Evolutionary conservation across 2,888 invertebrate species (phyloP).

Genomic region (Ligdia adustata): DNA sequence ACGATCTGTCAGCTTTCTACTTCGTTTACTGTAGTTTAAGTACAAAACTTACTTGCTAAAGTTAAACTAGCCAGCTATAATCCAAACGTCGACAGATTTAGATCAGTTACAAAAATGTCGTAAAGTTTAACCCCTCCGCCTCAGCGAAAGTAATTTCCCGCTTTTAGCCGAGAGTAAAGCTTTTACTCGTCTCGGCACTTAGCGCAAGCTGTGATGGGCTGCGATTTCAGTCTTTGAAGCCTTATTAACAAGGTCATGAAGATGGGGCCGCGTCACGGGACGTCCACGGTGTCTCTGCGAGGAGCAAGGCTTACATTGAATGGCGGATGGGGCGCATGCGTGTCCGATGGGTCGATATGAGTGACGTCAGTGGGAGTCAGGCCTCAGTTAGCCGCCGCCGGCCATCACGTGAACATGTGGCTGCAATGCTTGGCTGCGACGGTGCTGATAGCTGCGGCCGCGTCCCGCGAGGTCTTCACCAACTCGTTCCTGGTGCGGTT

Average conservation of each 20-base stretch:
- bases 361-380: constrained; percentile 71
- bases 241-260: constrained; percentile 39
- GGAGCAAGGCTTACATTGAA: constrained; percentile 53
- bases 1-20: no score
- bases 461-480: constrained; percentile 91
- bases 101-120: constrained; percentile 6
- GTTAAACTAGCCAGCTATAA: not conserved
- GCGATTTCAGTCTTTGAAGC: constrained; percentile 33
- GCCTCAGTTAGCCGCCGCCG: constrained; percentile 76
- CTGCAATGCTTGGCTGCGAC: constrained; percentile 72
- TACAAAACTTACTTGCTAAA: constrained; percentile 1
- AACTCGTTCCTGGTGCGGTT: constrained; percentile 97
- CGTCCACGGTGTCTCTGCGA: constrained; percentile 56
- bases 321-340: constrained; percentile 68
- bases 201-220: constrained; percentile 31
- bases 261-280: constrained; percentile 31
- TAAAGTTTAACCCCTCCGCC: constrained; percentile 15
- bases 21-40: no score
- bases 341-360: constrained; percentile 66
- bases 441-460: constrained; percentile 68
- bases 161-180: constrained; percentile 26
- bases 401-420: constrained; percentile 76
- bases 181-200: constrained; percentile 40
- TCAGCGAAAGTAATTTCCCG: constrained; percentile 25
- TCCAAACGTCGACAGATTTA: not conserved